Base-by-base conservation (phyloP, 2,797 vertebrate genomes). In the Lithobates sylvaticus region DNA sequence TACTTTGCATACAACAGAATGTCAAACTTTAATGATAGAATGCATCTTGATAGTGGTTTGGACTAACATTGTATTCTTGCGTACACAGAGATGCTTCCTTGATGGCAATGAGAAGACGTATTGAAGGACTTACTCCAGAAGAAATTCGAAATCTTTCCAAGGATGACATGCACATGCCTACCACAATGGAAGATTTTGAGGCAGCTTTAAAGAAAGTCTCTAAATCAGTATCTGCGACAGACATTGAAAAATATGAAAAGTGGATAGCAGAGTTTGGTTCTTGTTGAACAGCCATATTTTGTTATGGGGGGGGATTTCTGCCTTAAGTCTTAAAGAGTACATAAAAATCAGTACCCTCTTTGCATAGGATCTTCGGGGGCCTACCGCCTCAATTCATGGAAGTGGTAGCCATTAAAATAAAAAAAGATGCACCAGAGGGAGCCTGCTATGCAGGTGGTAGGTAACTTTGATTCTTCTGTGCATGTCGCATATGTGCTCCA, bases 131-230 rank as follows among this genome's bases (percentile, higher is more conserved):
- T 89, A 97, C 96, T 0, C 98, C 97, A 1, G 98, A 99, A 89
- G 97, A 99, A 94, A 99, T 99, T 89, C 94, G 97, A 44, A 99
- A 98, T 92, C 96, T 99, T 77, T 97, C 98, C 65, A 93, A 94
- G 90, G 98, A 99, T 32, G 98, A 99, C 92, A 98, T 99, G 97
- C 98, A 99, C 92, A 98, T 99, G 98, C 98, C 98, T 68, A 99
- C 98, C 61, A 99, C 98, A 81, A 99, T 99, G 98, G 97, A 98
- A 87, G 98, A 99, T 92, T 99, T 99, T 88, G 96, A 98, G 93
- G 94, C 96, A 0, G 95, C 98, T 58, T 94, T 99, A 88, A 98
- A 92, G 91, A 99, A 99, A 89, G 98, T 99, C 84, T 99, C 98
- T 65, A 99, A 99, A 86, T 99, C 98, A 0, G 97, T 99, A 64